A percentile compares a stretch with the other conserved stretches of the same genome.
Evolutionary conservation across 2,888 invertebrate genomes (phyloP).

Genomic region (Epiblema foenella): DNA sequence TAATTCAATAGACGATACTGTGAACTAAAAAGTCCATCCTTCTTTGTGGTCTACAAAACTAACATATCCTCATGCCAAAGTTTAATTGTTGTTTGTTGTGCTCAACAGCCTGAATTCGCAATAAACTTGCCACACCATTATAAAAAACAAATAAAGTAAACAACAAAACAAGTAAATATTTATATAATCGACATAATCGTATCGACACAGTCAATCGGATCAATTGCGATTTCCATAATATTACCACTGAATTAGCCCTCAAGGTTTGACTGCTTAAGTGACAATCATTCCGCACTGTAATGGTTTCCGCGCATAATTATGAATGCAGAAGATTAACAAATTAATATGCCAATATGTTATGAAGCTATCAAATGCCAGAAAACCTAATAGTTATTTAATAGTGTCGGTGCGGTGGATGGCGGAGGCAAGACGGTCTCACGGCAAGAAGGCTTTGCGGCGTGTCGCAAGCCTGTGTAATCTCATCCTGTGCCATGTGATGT

Average conservation of each 20-base stretch:
- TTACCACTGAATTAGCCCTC: not conserved
- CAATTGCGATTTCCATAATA: slow-evolving; percentile 16
- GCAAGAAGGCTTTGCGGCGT: slow-evolving; percentile 6
- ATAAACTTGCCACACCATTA: not conserved
- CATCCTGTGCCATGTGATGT: slow-evolving; percentile 33
- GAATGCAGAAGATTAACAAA: slow-evolving; percentile 25
- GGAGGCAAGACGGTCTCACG: slow-evolving; percentile 51
- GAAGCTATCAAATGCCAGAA: slow-evolving; percentile 52
- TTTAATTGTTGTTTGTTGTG: not conserved
- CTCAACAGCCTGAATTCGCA: not conserved
- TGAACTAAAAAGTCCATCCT: not conserved
- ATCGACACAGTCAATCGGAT: slow-evolving; percentile 3
- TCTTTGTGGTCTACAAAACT: too few species aligned
- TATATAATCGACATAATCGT: not conserved
- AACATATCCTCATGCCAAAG: not conserved
- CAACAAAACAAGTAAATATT: too few species aligned
- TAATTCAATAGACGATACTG: too few species aligned
- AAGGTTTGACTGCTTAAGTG: slow-evolving; percentile 1
- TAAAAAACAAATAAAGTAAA: too few species aligned
- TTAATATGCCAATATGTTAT: slow-evolving; percentile 33
- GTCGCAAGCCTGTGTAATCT: slow-evolving; percentile 43
- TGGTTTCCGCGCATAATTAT: slow-evolving; percentile 22
- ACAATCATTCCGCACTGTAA: slow-evolving; percentile 25
- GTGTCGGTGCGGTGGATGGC: slow-evolving; percentile 36
- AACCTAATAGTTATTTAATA: slow-evolving; percentile 62